Evolutionary conservation across 2,113 vertebrate species (phyloP).

Genomic region (Podarcis raffonei): DNA sequence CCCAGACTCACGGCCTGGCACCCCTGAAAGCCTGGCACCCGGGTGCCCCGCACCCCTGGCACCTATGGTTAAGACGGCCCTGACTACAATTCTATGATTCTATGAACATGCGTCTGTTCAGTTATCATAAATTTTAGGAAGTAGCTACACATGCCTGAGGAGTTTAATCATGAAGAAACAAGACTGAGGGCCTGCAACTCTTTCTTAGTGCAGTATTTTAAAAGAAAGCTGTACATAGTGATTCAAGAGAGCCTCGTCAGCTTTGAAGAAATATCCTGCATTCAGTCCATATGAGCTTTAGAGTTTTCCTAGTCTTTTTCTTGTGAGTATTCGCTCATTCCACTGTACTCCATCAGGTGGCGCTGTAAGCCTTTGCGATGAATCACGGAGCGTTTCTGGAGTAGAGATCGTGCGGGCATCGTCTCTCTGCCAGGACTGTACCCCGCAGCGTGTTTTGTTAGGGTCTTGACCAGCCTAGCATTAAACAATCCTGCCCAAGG

Average conservation of each 20-base stretch:
- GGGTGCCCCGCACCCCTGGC: too few species aligned
- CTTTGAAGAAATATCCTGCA: background rate
- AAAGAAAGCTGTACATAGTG: background rate
- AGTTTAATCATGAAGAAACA: background rate
- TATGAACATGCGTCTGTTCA: background rate
- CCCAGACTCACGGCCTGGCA: too few species aligned
- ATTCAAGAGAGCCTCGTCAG: background rate
- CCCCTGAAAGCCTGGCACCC: too few species aligned
- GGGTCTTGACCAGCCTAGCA: background rate
- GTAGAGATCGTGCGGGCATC: background rate
- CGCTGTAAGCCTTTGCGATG: constrained; percentile 4
- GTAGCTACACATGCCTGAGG: background rate
- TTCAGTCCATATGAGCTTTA: background rate
- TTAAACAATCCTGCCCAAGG: background rate
- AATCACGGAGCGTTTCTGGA: background rate
- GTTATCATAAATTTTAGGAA: background rate
- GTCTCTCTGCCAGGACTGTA: background rate
- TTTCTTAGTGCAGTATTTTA: background rate
- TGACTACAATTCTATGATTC: too few species aligned
- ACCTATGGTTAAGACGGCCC: too few species aligned
- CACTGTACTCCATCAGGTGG: constrained; percentile 6
- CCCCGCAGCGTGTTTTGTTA: background rate
- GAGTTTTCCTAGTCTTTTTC: background rate
- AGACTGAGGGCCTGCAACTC: background rate
- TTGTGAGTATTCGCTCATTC: background rate